Conservation (phyloP, 1,140 invertebrate genomes). For the Wiebesia pumilae region DNA sequence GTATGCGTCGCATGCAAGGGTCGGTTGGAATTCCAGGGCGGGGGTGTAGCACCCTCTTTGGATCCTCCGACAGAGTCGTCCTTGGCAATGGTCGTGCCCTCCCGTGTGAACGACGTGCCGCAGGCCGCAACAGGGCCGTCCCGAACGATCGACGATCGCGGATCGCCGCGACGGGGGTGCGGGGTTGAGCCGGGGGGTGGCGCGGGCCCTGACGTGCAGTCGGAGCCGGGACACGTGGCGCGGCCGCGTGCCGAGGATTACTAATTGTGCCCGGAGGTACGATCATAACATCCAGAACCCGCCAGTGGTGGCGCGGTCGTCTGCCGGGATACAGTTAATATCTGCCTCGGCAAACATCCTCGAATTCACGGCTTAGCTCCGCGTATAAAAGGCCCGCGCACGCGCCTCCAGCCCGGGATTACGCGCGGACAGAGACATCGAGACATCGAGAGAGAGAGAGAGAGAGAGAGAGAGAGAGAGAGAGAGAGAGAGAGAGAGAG, state of each 20-base stretch:
- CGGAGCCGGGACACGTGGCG: slow-evolving; percentile 63
- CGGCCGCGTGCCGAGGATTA: slow-evolving; percentile 70
- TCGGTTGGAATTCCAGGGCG: no score
- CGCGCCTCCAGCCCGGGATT: slow-evolving; percentile 21
- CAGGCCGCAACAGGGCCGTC: background rate
- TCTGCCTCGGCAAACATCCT: slow-evolving; percentile 68
- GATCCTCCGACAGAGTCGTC: background rate
- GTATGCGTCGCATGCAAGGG: no score
- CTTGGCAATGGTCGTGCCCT: background rate
- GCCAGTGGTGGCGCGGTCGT: slow-evolving; percentile 52
- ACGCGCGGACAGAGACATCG: slow-evolving; percentile 61
- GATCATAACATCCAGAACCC: slow-evolving; percentile 70
- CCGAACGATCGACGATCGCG: background rate
- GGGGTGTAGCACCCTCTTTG: no score
- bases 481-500: slow-evolving; percentile 50
- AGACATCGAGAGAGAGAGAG: slow-evolving; percentile 51
- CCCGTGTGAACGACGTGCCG: slow-evolving; percentile 10
- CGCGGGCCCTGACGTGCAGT: background rate
- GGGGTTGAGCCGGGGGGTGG: background rate
- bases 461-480: slow-evolving; percentile 53
- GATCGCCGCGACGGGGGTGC: background rate
- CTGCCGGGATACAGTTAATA: slow-evolving; percentile 71
- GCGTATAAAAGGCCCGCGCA: slow-evolving; percentile 41
- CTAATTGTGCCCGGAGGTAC: slow-evolving; percentile 72
- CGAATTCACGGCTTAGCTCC: slow-evolving; percentile 57